Conservation (phyloP, 2,113 vertebrate genomes). For the Fulmarus glacialis region DNA sequence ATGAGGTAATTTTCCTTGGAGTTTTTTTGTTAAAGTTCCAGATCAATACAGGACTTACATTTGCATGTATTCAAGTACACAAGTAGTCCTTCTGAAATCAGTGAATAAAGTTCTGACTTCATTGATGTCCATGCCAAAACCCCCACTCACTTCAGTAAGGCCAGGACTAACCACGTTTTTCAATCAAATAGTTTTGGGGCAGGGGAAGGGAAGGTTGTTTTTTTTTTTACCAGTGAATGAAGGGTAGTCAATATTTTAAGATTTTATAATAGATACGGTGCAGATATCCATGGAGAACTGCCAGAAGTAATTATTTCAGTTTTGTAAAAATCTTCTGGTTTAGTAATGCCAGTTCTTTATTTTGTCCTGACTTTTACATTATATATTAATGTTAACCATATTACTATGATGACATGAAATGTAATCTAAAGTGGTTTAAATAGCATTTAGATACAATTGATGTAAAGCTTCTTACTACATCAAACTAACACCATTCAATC, state of each 20-base stretch:
- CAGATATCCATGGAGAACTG: not conserved
- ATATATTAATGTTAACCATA: not conserved
- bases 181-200: not conserved
- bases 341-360: not conserved
- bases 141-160: not conserved
- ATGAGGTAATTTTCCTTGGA: slow-evolving; percentile 7
- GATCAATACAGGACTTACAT: not conserved
- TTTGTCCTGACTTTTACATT: not conserved
- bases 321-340: not conserved
- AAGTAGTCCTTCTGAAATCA: not conserved
- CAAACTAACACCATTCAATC: not conserved
- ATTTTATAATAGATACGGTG: not conserved
- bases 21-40: not conserved
- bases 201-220: not conserved
- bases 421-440: not conserved
- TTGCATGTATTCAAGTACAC: not conserved
- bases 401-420: not conserved
- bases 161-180: not conserved
- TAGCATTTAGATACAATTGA: not conserved
- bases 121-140: not conserved
- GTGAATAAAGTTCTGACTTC: not conserved
- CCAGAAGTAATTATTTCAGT: slow-evolving; percentile 2
- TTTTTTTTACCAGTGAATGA: not conserved
- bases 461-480: not conserved
- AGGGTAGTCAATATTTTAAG: not conserved